phyloP scores from a whole-genome alignment of 1,140 invertebrate genomes.

The Xylocopa sonorina region DNA sequence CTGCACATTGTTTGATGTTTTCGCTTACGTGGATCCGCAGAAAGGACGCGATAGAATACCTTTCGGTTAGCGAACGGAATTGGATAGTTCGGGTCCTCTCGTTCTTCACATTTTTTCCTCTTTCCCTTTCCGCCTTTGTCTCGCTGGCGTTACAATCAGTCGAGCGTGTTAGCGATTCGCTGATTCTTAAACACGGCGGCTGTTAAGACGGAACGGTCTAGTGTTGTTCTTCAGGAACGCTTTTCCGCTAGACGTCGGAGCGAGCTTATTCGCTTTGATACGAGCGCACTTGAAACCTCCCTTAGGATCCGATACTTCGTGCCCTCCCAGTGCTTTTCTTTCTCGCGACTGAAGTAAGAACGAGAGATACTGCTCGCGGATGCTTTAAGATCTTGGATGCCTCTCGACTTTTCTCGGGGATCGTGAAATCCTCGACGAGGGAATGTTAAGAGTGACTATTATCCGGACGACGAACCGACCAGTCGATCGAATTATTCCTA shows the following conservation, averaged over 20 bases:
- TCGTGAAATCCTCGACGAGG: not conserved
- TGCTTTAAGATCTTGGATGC: conserved; percentile 15
- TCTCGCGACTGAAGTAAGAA: conserved; percentile 4
- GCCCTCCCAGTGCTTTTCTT: conserved; percentile 9
- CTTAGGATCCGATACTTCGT: conserved; percentile 49
- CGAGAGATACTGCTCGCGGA: not conserved
- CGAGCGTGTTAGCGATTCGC: not conserved
- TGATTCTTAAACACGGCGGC: not conserved
- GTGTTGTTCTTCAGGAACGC: conserved; percentile 2
- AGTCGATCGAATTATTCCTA: not conserved
- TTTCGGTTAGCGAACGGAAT: conserved; percentile 15
- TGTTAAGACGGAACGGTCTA: not conserved
- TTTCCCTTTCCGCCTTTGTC: not conserved
- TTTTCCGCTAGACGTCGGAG: conserved; percentile 12
- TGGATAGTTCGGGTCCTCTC: no score
- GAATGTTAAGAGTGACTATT: not conserved
- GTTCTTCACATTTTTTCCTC: no score
- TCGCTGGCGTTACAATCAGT: not conserved
- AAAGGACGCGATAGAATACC: not conserved
- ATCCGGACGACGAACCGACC: no score
- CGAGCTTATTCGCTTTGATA: conserved; percentile 56
- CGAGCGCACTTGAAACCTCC: conserved; percentile 49
- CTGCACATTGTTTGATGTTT: conserved; percentile 8
- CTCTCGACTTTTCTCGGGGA: conserved; percentile 24
- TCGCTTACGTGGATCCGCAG: not conserved